These are phyloP conservation scores for Cheirogaleus medius DNA, from an alignment of 2,113 vertebrate genomes.

Conservation along the genomic window DNA sequence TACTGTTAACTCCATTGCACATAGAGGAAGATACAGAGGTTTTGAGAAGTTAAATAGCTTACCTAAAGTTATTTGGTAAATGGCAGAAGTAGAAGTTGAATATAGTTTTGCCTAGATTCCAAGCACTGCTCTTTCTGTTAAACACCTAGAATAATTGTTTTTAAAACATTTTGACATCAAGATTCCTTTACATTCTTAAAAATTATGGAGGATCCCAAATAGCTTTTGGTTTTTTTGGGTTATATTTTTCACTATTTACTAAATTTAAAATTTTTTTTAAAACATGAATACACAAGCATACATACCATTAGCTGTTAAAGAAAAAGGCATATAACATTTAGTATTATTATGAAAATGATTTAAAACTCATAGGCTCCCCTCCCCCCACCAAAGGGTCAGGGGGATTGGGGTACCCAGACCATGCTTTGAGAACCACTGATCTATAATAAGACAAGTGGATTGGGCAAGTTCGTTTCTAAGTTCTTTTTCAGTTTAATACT, in stretches of 20 bases:
- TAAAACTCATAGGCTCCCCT: not conserved
- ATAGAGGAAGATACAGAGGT: not conserved
- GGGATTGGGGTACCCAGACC: not conserved
- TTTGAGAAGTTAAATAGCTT: not conserved
- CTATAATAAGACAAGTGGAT: not conserved
- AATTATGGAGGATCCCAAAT: not conserved
- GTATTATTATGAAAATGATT: not conserved
- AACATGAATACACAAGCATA: not conserved
- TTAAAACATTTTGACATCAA: not conserved
- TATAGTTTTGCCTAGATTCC: not conserved
- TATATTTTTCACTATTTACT: slow-evolving; percentile 5
- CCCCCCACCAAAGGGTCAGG: not conserved
- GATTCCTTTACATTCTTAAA: not conserved
- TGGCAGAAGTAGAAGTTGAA: not conserved
- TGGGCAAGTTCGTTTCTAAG: not conserved
- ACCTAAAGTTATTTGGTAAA: not conserved
- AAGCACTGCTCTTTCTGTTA: not conserved
- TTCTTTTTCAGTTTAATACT: slow-evolving; percentile 21
- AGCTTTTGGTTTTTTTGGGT: not conserved
- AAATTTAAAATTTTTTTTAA: slow-evolving; percentile 8
- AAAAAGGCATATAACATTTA: not conserved
- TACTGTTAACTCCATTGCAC: not conserved
- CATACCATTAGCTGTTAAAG: not conserved
- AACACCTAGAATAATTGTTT: not conserved
- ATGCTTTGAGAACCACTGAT: not conserved